phyloP scores from a whole-genome alignment of 2,888 invertebrate genomes.

The Pterostichus madidus region DNA sequence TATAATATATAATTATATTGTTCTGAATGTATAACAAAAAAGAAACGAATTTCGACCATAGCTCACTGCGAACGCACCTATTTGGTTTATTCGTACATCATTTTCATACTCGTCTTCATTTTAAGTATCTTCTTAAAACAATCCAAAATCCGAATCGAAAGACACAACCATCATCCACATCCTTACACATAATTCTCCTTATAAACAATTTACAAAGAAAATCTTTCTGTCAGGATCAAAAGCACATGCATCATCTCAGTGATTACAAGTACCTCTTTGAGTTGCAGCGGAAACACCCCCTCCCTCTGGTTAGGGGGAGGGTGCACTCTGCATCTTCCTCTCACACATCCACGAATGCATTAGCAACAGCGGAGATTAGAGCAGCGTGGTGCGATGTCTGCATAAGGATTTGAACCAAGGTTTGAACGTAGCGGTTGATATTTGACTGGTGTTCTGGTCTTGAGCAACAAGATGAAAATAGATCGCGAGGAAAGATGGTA shows the following conservation, averaged over 20 bases:
- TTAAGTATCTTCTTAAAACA: too few relatives aligned
- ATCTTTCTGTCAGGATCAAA: conserved; percentile 40
- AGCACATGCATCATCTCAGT: conserved; percentile 13
- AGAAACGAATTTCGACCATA: too few relatives aligned
- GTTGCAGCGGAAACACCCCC: neutral
- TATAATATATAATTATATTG: too few relatives aligned
- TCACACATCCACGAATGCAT: conserved; percentile 31
- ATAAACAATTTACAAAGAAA: conserved; percentile 59
- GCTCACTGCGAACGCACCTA: too few relatives aligned
- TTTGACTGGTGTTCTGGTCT: too few relatives aligned
- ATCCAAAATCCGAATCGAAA: neutral
- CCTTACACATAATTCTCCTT: neutral
- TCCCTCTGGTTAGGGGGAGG: neutral
- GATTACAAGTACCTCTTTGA: conserved; percentile 45
- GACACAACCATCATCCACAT: neutral
- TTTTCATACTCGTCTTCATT: too few relatives aligned
- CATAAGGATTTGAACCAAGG: conserved; percentile 4
- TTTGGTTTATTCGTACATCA: too few relatives aligned
- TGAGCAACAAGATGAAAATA: too few relatives aligned
- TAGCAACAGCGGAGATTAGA: conserved; percentile 52
- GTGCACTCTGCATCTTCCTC: neutral
- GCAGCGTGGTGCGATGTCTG: conserved; percentile 32
- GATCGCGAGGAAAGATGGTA: too few relatives aligned
- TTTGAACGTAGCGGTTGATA: too few relatives aligned
- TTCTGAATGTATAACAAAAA: too few relatives aligned